These are phyloP conservation scores for Knipowitschia caucasica DNA, from an alignment of 2,797 vertebrate genomes.

Conservation along the genomic window DNA sequence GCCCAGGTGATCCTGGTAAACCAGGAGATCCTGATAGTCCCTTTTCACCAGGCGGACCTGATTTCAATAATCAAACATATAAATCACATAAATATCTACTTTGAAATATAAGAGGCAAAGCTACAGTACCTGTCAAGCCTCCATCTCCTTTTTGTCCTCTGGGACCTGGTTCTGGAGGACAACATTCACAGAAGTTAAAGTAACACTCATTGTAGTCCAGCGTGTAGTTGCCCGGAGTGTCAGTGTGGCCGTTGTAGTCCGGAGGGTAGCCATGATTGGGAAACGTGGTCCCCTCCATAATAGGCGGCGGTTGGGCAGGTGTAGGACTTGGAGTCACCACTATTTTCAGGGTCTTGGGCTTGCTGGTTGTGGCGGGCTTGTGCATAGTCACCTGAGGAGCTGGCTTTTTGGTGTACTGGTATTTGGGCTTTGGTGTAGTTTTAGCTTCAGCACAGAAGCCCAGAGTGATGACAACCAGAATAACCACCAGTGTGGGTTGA, in stretches of 20 bases:
- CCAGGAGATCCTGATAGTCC: slow-evolving; percentile 81
- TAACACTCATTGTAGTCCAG: slow-evolving; percentile 87
- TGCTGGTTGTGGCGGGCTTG: slow-evolving; percentile 53
- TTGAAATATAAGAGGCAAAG: neutral
- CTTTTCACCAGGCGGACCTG: slow-evolving; percentile 82
- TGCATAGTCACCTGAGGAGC: slow-evolving; percentile 59
- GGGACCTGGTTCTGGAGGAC: slow-evolving; percentile 77
- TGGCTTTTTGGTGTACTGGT: slow-evolving; percentile 86
- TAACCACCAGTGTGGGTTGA: slow-evolving; percentile 45
- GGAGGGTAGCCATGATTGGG: slow-evolving; percentile 46
- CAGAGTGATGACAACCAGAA: slow-evolving; percentile 55
- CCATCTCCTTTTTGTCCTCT: slow-evolving; percentile 80
- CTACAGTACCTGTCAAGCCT: slow-evolving; percentile 81
- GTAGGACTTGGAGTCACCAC: slow-evolving; percentile 45
- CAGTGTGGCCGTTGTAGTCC: slow-evolving; percentile 47
- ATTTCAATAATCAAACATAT: slow-evolving; percentile 4
- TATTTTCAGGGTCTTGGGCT: slow-evolving; percentile 50
- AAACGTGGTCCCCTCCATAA: slow-evolving; percentile 55
- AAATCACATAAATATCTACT: neutral
- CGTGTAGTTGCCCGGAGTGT: slow-evolving; percentile 81
- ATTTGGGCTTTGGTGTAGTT: slow-evolving; percentile 82
- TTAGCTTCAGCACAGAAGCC: slow-evolving; percentile 63
- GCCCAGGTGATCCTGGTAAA: slow-evolving; percentile 69
- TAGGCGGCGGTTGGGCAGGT: slow-evolving; percentile 39
- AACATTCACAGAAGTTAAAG: slow-evolving; percentile 96